phyloP scores from a whole-genome alignment of 64 coral and sea anemone genomes.

The Astreopora myriophthalma region DNA sequence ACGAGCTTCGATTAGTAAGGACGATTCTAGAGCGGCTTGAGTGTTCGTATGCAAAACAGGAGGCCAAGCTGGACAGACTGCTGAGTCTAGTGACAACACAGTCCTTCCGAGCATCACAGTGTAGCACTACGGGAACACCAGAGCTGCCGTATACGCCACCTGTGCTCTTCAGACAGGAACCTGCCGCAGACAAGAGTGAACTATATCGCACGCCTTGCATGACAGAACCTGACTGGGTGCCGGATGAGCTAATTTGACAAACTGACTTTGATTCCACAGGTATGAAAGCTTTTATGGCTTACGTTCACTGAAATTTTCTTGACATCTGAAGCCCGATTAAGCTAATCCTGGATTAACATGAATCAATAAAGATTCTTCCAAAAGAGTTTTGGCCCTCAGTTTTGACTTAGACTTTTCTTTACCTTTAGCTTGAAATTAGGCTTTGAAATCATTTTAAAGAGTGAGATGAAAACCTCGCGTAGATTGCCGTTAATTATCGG shows the following conservation, averaged over 20 bases:
- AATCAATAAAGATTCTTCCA: too few species aligned
- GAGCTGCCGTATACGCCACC: not conserved
- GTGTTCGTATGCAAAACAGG: not conserved
- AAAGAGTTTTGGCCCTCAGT: too few species aligned
- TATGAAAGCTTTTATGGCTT: not conserved
- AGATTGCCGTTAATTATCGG: too few species aligned
- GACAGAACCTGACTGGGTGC: not conserved
- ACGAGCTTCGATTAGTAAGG: not conserved
- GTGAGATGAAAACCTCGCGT: too few species aligned
- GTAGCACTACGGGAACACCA: not conserved
- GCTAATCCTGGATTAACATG: not conserved
- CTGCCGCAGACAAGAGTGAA: too few species aligned
- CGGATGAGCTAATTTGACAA: not conserved
- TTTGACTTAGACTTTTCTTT: too few species aligned
- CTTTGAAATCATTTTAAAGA: too few species aligned
- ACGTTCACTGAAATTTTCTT: not conserved
- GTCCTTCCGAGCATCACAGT: not conserved
- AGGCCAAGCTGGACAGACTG: not conserved
- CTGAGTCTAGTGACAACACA: not conserved
- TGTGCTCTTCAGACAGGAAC: not conserved
- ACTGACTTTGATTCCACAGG: not conserved
- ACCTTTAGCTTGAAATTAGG: too few species aligned
- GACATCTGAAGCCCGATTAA: not conserved
- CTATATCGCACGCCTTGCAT: not conserved
- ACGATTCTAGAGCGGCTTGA: not conserved